Percentiles rank a stretch among this genome's conserved stretches.
Evolutionary conservation across 2,113 vertebrate species (phyloP).

Genomic region (Solenodon paradoxus): DNA sequence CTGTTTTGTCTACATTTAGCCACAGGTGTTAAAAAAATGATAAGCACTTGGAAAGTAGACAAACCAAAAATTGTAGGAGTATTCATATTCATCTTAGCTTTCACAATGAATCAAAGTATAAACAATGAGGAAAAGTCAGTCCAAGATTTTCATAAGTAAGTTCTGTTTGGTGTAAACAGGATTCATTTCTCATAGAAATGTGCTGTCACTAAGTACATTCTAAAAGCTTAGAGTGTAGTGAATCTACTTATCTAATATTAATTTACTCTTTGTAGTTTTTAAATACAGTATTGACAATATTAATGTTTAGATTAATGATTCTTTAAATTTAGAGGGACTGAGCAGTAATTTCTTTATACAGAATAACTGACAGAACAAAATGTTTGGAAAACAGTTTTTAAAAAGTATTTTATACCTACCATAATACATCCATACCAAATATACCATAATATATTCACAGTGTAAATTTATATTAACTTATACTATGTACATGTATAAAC

Average conservation of each 20-base stretch:
- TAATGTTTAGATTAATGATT: slow-evolving; percentile 82
- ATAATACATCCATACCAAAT: too few species aligned
- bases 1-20: slow-evolving; percentile 52
- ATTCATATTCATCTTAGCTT: slow-evolving; percentile 47
- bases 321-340: slow-evolving; percentile 78
- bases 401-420: not conserved
- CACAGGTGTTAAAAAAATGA: slow-evolving; percentile 69
- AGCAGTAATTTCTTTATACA: slow-evolving; percentile 38
- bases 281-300: slow-evolving; percentile 82
- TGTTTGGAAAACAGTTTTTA: slow-evolving; percentile 74
- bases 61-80: slow-evolving; percentile 44
- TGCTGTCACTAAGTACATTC: slow-evolving; percentile 69
- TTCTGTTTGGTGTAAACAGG: slow-evolving; percentile 38
- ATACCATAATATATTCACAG: not conserved
- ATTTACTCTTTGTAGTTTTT: slow-evolving; percentile 83
- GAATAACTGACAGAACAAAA: slow-evolving; percentile 60
- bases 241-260: slow-evolving; percentile 80
- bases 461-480: not conserved
- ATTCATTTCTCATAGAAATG: slow-evolving; percentile 73
- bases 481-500: not conserved
- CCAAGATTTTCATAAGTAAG: slow-evolving; percentile 48
- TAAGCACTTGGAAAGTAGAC: slow-evolving; percentile 49
- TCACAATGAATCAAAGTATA: slow-evolving; percentile 54
- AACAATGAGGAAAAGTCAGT: slow-evolving; percentile 55
- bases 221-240: slow-evolving; percentile 58